Conservation (phyloP, 1,140 invertebrate genomes). For the Rhopalosiphum padi region DNA sequence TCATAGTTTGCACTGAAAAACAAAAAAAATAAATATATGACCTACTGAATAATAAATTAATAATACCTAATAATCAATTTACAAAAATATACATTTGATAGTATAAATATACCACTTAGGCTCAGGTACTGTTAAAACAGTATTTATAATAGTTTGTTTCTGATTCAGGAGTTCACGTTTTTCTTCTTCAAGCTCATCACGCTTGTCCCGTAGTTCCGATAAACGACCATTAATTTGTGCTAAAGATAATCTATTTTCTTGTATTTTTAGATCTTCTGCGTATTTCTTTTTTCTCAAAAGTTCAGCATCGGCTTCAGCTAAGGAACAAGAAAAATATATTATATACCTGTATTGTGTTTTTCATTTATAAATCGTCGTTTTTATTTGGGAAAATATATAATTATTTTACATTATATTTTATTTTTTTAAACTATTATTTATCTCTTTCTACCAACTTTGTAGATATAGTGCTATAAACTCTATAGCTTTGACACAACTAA, state of each 20-base stretch:
- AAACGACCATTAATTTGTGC: slow-evolving; percentile 54
- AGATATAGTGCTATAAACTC: not conserved
- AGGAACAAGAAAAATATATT: too few relatives aligned
- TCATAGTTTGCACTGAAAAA: slow-evolving; percentile 37
- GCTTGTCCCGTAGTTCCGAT: slow-evolving; percentile 4
- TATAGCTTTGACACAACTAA: not conserved
- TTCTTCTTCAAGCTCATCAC: slow-evolving; percentile 37
- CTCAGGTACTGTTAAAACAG: not conserved
- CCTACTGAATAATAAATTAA: not conserved
- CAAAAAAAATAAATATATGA: slow-evolving; percentile 9
- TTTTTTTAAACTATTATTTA: not conserved
- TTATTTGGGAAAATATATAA: too few relatives aligned
- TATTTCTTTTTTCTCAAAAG: slow-evolving; percentile 19
- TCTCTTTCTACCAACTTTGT: not conserved
- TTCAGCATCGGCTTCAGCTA: slow-evolving; percentile 35
- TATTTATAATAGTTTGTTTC: not conserved
- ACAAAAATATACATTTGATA: not conserved
- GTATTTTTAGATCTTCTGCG: slow-evolving; percentile 32
- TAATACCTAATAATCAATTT: not conserved
- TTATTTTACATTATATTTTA: too few relatives aligned
- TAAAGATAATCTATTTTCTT: slow-evolving; percentile 53
- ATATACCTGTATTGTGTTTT: too few relatives aligned
- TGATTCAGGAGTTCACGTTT: slow-evolving; percentile 34
- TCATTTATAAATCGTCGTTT: too few relatives aligned
- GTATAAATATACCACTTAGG: slow-evolving; percentile 22